Evolutionary conservation across 1,140 invertebrate species (phyloP).

Genomic region (Zaprionus kolodkinae): DNA sequence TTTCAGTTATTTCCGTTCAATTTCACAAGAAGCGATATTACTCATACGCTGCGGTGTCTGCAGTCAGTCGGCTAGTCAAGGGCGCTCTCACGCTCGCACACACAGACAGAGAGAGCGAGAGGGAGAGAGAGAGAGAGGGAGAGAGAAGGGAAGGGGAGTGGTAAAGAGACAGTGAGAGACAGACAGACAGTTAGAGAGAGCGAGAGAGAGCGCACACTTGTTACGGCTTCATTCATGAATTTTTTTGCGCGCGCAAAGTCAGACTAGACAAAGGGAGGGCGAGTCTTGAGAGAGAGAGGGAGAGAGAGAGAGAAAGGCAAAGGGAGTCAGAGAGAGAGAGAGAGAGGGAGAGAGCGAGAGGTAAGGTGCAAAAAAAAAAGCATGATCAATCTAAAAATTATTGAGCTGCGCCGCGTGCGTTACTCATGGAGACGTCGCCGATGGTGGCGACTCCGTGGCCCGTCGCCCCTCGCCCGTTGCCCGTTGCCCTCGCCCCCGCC

Average conservation of each 20-base stretch:
- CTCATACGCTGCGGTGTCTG: constrained; percentile 68
- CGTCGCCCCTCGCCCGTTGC: background rate
- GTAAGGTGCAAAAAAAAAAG: constrained; percentile 38
- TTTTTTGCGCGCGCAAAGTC: constrained; percentile 31
- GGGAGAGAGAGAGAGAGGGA: background rate
- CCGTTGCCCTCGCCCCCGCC: background rate
- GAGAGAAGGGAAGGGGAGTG: too few relatives aligned
- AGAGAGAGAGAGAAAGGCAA: background rate
- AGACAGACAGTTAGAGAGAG: background rate
- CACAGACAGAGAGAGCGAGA: constrained; percentile 4
- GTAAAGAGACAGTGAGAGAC: background rate
- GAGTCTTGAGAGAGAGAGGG: background rate
- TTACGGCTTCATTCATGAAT: constrained; percentile 58
- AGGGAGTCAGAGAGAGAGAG: background rate
- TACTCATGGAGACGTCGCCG: constrained; percentile 66
- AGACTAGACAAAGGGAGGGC: background rate
- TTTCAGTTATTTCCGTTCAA: constrained; percentile 83
- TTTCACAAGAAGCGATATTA: constrained; percentile 80
- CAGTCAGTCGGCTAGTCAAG: constrained; percentile 32
- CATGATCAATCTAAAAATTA: constrained; percentile 63
- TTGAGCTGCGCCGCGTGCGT: constrained; percentile 53
- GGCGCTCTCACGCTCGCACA: constrained; percentile 39
- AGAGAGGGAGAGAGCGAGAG: constrained; percentile 14
- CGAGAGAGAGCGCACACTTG: background rate
- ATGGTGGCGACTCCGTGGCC: constrained; percentile 26